Evolutionary conservation across 2,113 vertebrate genomes (phyloP).

Genomic region (Scortum barcoo): DNA sequence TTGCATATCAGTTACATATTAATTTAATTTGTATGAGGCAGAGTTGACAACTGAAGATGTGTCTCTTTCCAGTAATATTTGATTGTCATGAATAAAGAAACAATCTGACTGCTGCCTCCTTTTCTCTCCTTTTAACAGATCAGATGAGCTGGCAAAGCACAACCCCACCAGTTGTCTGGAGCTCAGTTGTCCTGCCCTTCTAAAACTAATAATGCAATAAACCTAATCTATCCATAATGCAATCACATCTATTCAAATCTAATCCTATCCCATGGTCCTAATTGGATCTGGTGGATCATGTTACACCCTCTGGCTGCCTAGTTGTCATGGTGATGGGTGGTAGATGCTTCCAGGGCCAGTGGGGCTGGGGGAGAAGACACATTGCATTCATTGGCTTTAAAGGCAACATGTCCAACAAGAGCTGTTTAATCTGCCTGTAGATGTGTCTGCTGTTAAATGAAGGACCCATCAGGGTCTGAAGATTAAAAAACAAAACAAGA

Average conservation of each 20-base stretch:
- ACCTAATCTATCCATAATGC: slow-evolving; percentile 80
- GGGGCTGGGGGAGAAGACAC: slow-evolving; percentile 38
- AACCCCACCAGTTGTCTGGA: slow-evolving; percentile 43
- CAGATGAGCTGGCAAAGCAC: slow-evolving; percentile 4
- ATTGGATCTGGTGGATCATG: slow-evolving; percentile 82
- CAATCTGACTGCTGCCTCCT: background rate
- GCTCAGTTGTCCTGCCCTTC: slow-evolving; percentile 69
- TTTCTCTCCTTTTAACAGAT: slow-evolving; percentile 32
- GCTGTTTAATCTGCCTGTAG: slow-evolving; percentile 40
- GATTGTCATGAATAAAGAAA: slow-evolving; percentile 7
- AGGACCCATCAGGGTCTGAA: slow-evolving; percentile 24
- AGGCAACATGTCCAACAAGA: slow-evolving; percentile 54
- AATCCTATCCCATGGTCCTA: slow-evolving; percentile 76
- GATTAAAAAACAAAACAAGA: background rate
- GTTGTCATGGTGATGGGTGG: slow-evolving; percentile 81
- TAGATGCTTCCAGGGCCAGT: slow-evolving; percentile 50
- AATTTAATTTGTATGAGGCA: slow-evolving; percentile 4
- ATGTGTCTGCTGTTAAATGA: slow-evolving; percentile 19
- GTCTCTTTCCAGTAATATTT: background rate
- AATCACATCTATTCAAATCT: slow-evolving; percentile 84
- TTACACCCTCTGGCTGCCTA: slow-evolving; percentile 76
- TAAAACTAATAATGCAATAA: slow-evolving; percentile 78
- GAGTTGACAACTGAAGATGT: background rate
- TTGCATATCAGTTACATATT: background rate
- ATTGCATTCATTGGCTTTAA: slow-evolving; percentile 45